Evolutionary conservation across 2,888 invertebrate genomes (phyloP), one percentile per base, ranked within the genome.

Genomic region (Beris chalybata): DNA sequence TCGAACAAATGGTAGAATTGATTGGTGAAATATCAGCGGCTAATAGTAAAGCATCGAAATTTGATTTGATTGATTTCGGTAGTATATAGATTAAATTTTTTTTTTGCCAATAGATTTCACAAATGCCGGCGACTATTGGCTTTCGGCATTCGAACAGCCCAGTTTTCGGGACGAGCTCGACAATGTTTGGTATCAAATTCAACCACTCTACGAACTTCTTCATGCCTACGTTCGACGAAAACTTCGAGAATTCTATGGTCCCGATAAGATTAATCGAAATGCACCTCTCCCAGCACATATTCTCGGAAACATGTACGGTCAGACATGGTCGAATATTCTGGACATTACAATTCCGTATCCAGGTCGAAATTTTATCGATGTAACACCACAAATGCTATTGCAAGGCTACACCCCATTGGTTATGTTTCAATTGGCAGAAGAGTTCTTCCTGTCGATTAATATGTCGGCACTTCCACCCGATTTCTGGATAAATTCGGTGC

Each of bases 261-360:
- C 91, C 0, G 91, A 93, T 74, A 86, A 89, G 71, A 88, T 92
- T 59, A 90, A 89, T 71, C 83, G 89, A 1, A 88, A 91, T 48
- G 92, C 93, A 0, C 93, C 93, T 0, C 83, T 94, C 50, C 93
- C 94, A 0, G 91, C 92, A 0, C 93, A 94, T 74, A 85, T 94
- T 65, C 83, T 94, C 5, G 94, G 95, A 0, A 94, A 94, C 76
- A 92, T 95, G 90, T 95, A 93, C 89, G 92, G 86, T 0, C 94
- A 95, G 79, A 89, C 89, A 53, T 95, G 94, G 94, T 84, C 86
- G 0, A 92, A 92, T 70, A 89, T 93, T 22, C 84, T 91, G 68
- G 92, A 93, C 69, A 82, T 90, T 50, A 88, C 93, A 0, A 86
- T 91, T 71, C 94, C 96, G 0, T 95, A 92, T 79, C 93, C 93